Base-by-base conservation (phyloP, 2,888 invertebrate genomes). In the Conchocele bisecta region DNA sequence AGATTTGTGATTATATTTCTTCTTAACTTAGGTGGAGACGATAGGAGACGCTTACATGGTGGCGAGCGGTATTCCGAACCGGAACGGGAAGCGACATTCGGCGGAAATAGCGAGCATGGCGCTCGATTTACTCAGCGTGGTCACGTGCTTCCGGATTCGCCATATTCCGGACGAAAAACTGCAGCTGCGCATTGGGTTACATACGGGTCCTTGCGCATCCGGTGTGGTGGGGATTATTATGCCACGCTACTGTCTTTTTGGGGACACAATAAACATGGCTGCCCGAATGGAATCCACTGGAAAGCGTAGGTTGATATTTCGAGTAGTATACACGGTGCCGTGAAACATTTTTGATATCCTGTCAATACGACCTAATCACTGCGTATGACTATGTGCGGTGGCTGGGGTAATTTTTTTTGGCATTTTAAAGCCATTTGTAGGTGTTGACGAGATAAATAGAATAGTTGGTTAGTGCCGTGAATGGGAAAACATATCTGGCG, bases 41-140 rank as follows among this genome's bases (percentile, higher is more conserved):
- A 89, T 89, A 39, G 88, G 89, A 1, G 90, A 89, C 51, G 89
- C 90, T 4, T 90, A 90, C 72, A 89, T 89, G 89, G 85, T 86
- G 28, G 88, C 86, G 9, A 89, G 89, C 57, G 90, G 90, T 6
- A 81, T 88, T 17, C 90, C 90, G 0, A 56, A 79, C 29, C 48
- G 83, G 22, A 89, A 89, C 63, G 89, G 87, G 2, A 79, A 81
- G 41, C 78, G 86, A 9, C 90, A 90, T 61, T 75, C 85, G 1
- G 84, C 11, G 1, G 89, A 90, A 75, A 90, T 90, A 33, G 89
- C 89, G 33, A 88, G 86, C 50, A 88, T 89, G 84, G 88, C 89
- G 6, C 83, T 90, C n/a, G 87, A 89, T 57, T 80, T 90, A 13
- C 75, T 90, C 7, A 85, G 84, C 48, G 84, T 86, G 1, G 87